phyloP scores from a whole-genome alignment of 2,113 vertebrate genomes.

The Scortum barcoo region DNA sequence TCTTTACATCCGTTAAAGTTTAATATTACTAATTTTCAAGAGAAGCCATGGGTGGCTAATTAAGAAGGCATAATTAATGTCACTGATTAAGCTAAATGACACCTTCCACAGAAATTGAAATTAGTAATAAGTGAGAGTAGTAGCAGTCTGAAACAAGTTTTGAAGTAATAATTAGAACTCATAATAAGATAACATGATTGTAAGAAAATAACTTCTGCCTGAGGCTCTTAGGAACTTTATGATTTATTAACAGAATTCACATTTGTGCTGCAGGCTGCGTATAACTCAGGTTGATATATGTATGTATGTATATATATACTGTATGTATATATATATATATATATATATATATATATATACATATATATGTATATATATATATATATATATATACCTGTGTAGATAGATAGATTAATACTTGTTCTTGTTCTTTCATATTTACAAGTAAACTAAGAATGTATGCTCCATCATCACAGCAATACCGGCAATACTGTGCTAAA shows the following conservation, averaged over 20 bases:
- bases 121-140: not conserved
- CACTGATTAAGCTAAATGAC: conserved; percentile 39
- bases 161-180: conserved; percentile 15
- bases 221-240: not conserved
- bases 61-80: conserved; percentile 45
- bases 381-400: too few relatives aligned
- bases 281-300: not conserved
- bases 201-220: conserved; percentile 4
- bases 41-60: conserved; percentile 36
- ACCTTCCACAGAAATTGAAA: conserved; percentile 22
- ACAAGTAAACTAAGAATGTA: not conserved
- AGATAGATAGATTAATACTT: not conserved
- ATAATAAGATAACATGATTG: conserved; percentile 29
- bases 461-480: not conserved
- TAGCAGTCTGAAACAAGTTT: conserved; percentile 15
- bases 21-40: conserved; percentile 15
- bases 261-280: not conserved
- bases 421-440: not conserved
- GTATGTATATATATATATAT: not conserved
- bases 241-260: conserved; percentile 6
- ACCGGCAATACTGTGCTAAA: too few relatives aligned
- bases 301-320: not conserved
- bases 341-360: not conserved
- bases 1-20: conserved; percentile 17
- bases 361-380: too few relatives aligned